A percentile compares a stretch with the other conserved stretches of the same genome.
Evolutionary conservation across 2,113 vertebrate genomes (phyloP).

Genomic region (Nothoprocta pentlandii): DNA sequence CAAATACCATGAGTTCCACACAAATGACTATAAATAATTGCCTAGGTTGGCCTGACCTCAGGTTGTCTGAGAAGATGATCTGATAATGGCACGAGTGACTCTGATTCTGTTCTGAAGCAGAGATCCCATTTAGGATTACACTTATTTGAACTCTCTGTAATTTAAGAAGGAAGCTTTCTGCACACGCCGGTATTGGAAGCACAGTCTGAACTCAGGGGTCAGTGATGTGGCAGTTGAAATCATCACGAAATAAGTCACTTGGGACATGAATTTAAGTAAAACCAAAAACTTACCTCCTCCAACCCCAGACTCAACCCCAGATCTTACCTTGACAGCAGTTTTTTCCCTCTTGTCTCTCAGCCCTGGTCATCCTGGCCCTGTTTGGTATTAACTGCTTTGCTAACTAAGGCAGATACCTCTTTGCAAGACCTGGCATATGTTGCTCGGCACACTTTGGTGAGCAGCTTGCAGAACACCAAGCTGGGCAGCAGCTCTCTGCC

Average conservation of each 20-base stretch:
- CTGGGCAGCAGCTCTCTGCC: not conserved
- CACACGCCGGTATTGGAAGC: constrained; percentile 30
- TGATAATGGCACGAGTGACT: constrained; percentile 63
- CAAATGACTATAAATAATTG: constrained; percentile 68
- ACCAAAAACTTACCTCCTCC: constrained; percentile 24
- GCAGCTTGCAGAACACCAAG: not conserved
- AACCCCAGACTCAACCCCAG: too few species aligned
- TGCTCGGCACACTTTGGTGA: not conserved
- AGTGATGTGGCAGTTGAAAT: constrained; percentile 62
- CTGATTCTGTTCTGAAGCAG: constrained; percentile 55
- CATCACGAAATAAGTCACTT: constrained; percentile 49
- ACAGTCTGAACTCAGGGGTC: constrained; percentile 58
- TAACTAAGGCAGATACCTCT: not conserved
- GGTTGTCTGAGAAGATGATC: constrained; percentile 66
- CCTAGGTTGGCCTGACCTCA: constrained; percentile 72
- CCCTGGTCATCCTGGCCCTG: not conserved
- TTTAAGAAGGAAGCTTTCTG: constrained; percentile 66
- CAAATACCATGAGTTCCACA: constrained; percentile 60
- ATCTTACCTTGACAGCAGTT: constrained; percentile 14
- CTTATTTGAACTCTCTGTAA: constrained; percentile 64
- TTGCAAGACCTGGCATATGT: not conserved
- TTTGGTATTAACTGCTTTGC: not conserved
- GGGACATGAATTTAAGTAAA: constrained; percentile 44
- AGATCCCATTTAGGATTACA: constrained; percentile 60
- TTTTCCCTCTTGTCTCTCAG: not conserved